Conservation (phyloP, 2,113 vertebrate species). For the Rattus norvegicus region DNA sequence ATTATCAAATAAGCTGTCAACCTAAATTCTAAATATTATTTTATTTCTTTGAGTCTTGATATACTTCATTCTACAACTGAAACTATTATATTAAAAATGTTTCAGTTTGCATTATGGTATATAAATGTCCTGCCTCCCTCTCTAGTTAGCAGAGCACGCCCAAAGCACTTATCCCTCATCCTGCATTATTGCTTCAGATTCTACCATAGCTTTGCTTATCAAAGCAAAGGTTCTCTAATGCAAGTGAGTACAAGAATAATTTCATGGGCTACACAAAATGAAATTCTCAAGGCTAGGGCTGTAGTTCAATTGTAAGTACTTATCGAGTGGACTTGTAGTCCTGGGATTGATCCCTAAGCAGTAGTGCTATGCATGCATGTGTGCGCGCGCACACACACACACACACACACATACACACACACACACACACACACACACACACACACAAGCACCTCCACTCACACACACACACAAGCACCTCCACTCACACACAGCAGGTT, state of each 20-base stretch:
- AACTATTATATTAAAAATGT: neutral
- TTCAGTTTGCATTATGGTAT: neutral
- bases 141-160: neutral
- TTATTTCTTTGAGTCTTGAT: neutral
- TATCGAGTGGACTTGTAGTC: neutral
- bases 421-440: neutral
- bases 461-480: neutral
- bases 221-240: conserved; percentile 17
- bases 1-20: neutral
- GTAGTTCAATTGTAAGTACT: neutral
- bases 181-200: neutral
- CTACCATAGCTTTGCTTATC: neutral
- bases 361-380: neutral
- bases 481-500: neutral
- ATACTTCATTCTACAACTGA: neutral
- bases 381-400: neutral
- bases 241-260: neutral
- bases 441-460: neutral
- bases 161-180: neutral
- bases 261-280: neutral
- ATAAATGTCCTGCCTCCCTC: neutral
- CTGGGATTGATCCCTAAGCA: neutral
- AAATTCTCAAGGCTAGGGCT: neutral
- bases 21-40: conserved; percentile 19
- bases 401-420: neutral